Percentiles rank a stretch among this genome's conserved stretches.
Evolutionary conservation across 2,888 invertebrate species (phyloP).

Genomic region (Agrotis clavis): DNA sequence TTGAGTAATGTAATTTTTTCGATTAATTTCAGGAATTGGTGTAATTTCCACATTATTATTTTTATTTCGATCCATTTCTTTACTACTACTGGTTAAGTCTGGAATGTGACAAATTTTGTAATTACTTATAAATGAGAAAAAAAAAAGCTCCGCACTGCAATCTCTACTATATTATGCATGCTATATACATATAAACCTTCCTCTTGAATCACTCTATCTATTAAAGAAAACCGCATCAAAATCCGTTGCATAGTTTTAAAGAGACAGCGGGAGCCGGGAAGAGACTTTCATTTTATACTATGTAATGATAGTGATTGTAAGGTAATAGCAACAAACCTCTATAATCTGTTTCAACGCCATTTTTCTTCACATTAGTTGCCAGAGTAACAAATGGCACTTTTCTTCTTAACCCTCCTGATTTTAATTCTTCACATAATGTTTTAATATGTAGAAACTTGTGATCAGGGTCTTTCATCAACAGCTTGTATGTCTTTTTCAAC

Average conservation of each 20-base stretch:
- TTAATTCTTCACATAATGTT: constrained; percentile 74
- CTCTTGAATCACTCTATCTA: no score
- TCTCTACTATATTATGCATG: no score
- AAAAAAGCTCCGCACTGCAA: no score
- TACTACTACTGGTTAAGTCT: constrained; percentile 32
- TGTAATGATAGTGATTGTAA: not conserved
- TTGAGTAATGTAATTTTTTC: not conserved
- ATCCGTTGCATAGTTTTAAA: no score
- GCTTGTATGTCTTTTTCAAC: constrained; percentile 63
- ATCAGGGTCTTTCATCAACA: constrained; percentile 70
- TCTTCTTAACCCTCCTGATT: constrained; percentile 66
- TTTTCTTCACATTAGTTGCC: constrained; percentile 55
- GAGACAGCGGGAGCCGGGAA: no score
- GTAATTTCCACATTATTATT: not conserved
- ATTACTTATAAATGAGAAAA: no score
- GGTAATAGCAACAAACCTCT: constrained; percentile 22
- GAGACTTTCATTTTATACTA: no score
- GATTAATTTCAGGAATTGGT: not conserved
- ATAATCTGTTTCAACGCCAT: not conserved
- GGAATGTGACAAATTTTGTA: constrained; percentile 1
- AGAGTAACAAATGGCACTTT: constrained; percentile 76
- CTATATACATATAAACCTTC: no score
- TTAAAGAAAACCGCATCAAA: no score
- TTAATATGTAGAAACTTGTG: constrained; percentile 77
- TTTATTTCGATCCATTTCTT: constrained; percentile 5